Evolutionary conservation across 2,888 invertebrate species (phyloP), one percentile per base, ranked within the genome.

Genomic region (Dasysyrphus albostriatus): DNA sequence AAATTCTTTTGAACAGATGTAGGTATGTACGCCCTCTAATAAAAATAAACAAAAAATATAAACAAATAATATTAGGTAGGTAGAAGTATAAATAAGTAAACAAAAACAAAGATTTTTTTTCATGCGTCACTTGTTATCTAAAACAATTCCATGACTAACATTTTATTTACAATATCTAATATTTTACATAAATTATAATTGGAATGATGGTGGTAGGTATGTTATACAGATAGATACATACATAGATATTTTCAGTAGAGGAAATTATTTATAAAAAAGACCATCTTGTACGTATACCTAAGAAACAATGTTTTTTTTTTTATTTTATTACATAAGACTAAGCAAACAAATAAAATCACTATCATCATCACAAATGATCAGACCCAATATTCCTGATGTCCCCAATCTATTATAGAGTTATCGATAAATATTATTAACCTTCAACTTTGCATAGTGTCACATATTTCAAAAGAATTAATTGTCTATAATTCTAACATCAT

Each of bases 391-490:
- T 44, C 7, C 6, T 24, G 3, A 24, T 44, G 44, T n/a, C n/a
- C 4, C n/a, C 44, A 44, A n/a, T n/a, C n/a, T 44, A 44, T 39
- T 12, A n/a, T n/a, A n/a, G 39, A 39, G 39, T n/a, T 56, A 56
- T 32, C 56, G n/a, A 56, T 56, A 34, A 58, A 34, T 16, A 58
- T 34, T 58, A 58, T n/a, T 44, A 42, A 63, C 61, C 61, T 63
- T 44, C 42, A 39, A 61, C 39, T 61, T 42, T 24, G 6, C 37
- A 61, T 44, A 63, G 6, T 34, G 10, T 59, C 59, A 24, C 12
- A 61, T 61, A 59, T 61, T 61, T 42, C 19, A n/a, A 3, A 61
- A 42, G 6, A 59, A 37, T 19, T 19, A 24, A 39, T 39, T 24
- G 5, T 14, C 10, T 42, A n/a, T n/a, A 29, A 29, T 42, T 29